A percentile compares a stretch with the other conserved stretches of the same genome.
These are phyloP conservation scores for Erebia aethiops DNA, from an alignment of 2,888 invertebrate species.

Conservation along the genomic window DNA sequence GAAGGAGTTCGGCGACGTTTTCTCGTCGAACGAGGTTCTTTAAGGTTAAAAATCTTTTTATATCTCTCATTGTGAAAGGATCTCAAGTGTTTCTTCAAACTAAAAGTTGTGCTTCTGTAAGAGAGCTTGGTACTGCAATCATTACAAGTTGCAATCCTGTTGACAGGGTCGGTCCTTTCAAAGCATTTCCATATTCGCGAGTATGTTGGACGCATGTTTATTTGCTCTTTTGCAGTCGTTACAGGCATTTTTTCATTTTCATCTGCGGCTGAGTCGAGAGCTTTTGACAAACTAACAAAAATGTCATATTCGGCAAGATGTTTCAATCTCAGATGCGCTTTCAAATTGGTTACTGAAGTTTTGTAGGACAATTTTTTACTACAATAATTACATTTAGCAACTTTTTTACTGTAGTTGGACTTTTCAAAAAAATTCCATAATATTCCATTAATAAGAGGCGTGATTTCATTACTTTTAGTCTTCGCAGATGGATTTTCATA, in stretches of 20 bases:
- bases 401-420: background rate
- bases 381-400: background rate
- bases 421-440: background rate
- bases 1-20: too few relatives aligned
- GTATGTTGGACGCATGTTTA: background rate
- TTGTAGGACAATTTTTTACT: background rate
- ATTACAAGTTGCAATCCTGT: background rate
- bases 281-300: background rate
- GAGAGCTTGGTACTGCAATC: background rate
- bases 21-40: background rate
- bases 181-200: background rate
- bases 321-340: background rate
- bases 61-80: background rate
- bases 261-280: background rate
- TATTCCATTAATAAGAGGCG: background rate
- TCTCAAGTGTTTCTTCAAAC: background rate
- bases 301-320: background rate
- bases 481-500: background rate
- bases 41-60: background rate
- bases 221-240: background rate
- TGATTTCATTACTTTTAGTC: too few relatives aligned
- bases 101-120: background rate
- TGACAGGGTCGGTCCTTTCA: background rate
- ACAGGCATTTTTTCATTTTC: background rate
- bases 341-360: background rate